A percentile compares a stretch with the other conserved stretches of the same genome.
Conservation (phyloP, 2,888 invertebrate species). For the Amphipoea oculea region DNA sequence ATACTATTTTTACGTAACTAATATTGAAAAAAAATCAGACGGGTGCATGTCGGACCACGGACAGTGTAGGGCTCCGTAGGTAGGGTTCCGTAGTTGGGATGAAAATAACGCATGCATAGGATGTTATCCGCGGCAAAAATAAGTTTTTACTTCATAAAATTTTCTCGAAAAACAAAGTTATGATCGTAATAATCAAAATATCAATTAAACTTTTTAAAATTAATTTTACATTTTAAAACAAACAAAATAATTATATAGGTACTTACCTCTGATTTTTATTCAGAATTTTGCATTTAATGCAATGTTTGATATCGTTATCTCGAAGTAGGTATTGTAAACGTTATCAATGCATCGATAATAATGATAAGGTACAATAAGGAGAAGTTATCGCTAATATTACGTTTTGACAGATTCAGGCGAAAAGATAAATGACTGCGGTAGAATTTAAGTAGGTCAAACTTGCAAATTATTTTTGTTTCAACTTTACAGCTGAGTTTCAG, state of each 20-base stretch:
- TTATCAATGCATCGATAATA: constrained; percentile 61
- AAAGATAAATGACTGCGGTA: constrained; percentile 58
- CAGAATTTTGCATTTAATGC: constrained; percentile 14
- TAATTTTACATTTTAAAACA: background rate
- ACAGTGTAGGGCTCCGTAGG: background rate
- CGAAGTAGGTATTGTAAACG: constrained; percentile 43
- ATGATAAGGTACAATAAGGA: constrained; percentile 35
- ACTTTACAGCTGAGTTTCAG: background rate
- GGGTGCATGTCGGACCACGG: background rate
- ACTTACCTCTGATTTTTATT: background rate
- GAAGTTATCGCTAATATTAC: constrained; percentile 41
- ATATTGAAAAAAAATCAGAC: background rate
- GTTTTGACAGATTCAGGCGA: constrained; percentile 42
- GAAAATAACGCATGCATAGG: background rate
- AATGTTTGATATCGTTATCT: constrained; percentile 43
- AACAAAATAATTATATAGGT: background rate
- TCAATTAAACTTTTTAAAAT: background rate
- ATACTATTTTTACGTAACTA: background rate
- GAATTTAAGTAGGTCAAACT: constrained; percentile 46
- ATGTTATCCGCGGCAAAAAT: background rate
- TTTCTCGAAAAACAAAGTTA: background rate
- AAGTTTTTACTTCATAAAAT: background rate
- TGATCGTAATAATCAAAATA: background rate
- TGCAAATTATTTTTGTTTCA: constrained; percentile 26
- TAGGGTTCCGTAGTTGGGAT: background rate